A percentile compares a stretch with the other conserved stretches of the same genome.
phyloP scores from a whole-genome alignment of 2,113 vertebrate genomes.

The Aldabrachelys gigantea region DNA sequence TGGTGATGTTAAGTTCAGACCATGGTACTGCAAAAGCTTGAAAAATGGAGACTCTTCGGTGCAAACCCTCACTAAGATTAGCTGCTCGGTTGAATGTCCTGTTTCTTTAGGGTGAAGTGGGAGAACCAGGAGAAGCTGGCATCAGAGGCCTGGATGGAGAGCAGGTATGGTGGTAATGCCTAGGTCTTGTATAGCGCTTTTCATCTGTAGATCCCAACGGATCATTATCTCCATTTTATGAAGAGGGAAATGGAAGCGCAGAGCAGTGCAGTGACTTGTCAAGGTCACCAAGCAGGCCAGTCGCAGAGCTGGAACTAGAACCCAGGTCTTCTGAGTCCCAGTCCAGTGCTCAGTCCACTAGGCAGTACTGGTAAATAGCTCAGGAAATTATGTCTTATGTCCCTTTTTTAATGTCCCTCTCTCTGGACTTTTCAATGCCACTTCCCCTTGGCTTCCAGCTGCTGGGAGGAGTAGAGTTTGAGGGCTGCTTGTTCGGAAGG shows the following conservation, averaged over 20 bases:
- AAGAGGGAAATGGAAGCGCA: background rate
- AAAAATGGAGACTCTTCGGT: fast-evolving
- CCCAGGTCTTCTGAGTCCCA: background rate
- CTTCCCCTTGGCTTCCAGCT: background rate
- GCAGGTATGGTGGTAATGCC: slow-evolving; percentile 45
- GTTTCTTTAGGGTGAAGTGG: slow-evolving; percentile 45
- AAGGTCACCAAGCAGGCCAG: background rate
- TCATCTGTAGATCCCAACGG: background rate
- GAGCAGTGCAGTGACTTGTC: background rate
- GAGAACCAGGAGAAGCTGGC: slow-evolving; percentile 24
- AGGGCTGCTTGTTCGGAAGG: background rate
- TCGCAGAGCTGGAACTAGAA: no score
- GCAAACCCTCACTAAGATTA: fast-evolving
- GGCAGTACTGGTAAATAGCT: background rate
- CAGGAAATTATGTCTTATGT: background rate
- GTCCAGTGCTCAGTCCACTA: background rate
- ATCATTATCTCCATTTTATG: background rate
- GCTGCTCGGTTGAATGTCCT: fast-evolving
- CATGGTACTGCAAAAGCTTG: background rate
- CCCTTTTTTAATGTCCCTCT: background rate
- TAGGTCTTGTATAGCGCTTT: background rate
- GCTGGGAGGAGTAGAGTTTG: background rate
- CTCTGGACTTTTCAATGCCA: background rate
- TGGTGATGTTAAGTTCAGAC: background rate
- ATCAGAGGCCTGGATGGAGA: slow-evolving; percentile 68